phyloP scores from a whole-genome alignment of 1,140 invertebrate genomes.

The Apis florea region DNA sequence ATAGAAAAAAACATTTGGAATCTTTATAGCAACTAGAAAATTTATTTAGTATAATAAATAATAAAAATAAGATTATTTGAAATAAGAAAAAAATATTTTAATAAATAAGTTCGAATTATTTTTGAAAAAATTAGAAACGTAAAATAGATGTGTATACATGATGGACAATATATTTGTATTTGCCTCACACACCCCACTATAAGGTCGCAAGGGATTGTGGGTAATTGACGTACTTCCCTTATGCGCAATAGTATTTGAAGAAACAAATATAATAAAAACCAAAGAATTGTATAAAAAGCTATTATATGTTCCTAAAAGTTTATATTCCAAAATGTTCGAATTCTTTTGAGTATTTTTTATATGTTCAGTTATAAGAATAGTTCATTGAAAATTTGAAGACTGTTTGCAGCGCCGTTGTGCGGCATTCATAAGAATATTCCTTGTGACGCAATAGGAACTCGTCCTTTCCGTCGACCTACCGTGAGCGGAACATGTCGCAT shows the following conservation, averaged over 20 bases:
- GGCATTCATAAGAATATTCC: slow-evolving; percentile 62
- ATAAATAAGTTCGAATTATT: background rate
- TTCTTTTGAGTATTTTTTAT: background rate
- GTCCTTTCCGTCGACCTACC: slow-evolving; percentile 87
- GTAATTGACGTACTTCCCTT: slow-evolving; percentile 62
- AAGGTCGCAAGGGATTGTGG: slow-evolving; percentile 21
- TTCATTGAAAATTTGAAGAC: slow-evolving; percentile 28
- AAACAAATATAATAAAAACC: slow-evolving; percentile 20
- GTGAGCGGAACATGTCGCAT: slow-evolving; percentile 89
- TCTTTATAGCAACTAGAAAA: too few species aligned
- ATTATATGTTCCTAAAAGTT: background rate
- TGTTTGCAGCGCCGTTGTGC: slow-evolving; percentile 49
- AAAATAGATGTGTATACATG: background rate
- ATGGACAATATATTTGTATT: slow-evolving; percentile 36
- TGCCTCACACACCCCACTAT: slow-evolving; percentile 30
- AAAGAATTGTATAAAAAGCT: slow-evolving; percentile 6
- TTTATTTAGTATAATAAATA: too few species aligned
- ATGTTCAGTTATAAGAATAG: background rate
- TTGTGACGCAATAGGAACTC: slow-evolving; percentile 75
- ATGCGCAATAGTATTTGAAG: slow-evolving; percentile 51
- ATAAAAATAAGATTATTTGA: background rate
- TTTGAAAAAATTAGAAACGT: background rate
- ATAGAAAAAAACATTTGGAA: too few species aligned
- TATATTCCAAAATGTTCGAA: background rate
- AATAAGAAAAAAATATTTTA: background rate